Percentiles rank a stretch among this genome's conserved stretches.
Conservation (phyloP, 2,888 invertebrate species). For the Saturnia pavonia region DNA sequence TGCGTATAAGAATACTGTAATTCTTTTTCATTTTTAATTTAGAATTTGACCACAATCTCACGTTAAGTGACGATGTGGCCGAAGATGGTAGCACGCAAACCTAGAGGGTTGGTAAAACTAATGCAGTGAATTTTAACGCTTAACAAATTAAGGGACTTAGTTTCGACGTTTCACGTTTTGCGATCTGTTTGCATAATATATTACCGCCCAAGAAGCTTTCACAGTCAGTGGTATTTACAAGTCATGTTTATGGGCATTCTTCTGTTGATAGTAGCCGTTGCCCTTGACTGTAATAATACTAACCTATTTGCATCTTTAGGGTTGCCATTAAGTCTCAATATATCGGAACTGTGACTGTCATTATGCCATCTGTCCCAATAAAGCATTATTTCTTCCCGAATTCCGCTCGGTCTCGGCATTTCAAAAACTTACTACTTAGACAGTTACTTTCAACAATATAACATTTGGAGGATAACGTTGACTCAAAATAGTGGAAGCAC, state of each 20-base stretch:
- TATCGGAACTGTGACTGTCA: too few species aligned
- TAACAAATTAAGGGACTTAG: neutral
- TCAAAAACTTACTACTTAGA: too few species aligned
- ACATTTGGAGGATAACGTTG: too few species aligned
- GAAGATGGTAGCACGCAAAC: neutral
- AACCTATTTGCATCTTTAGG: neutral
- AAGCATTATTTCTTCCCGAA: too few species aligned
- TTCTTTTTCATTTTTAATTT: neutral
- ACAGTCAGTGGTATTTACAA: neutral
- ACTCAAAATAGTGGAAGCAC: too few species aligned
- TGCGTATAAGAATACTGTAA: too few species aligned
- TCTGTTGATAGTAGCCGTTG: neutral
- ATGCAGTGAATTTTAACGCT: neutral
- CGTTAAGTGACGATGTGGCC: neutral
- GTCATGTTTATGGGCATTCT: neutral
- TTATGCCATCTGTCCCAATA: too few species aligned
- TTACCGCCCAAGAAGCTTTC: neutral
- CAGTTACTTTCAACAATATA: too few species aligned
- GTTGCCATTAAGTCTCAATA: too few species aligned
- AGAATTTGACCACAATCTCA: neutral
- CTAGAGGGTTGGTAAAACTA: neutral
- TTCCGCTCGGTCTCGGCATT: too few species aligned
- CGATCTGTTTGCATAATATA: neutral
- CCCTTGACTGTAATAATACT: neutral
- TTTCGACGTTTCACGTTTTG: neutral